Evolutionary conservation across 2,113 vertebrate genomes (phyloP).

Genomic region (Carassius gibelio): DNA sequence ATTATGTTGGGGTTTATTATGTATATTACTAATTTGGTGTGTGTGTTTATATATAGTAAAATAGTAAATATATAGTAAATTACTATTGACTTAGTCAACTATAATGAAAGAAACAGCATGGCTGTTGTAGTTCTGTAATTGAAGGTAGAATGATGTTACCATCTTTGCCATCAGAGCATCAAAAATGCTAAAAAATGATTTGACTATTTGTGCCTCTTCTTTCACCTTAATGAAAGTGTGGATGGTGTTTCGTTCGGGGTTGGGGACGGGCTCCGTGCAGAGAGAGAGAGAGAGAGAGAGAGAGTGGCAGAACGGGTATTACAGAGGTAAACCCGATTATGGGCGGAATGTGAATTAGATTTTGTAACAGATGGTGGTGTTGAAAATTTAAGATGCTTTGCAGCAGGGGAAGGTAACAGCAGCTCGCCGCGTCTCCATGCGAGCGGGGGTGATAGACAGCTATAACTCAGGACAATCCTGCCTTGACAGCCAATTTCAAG

Average conservation of each 20-base stretch:
- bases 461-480: conserved; percentile 97
- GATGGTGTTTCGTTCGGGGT: conserved; percentile 36
- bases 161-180: conserved; percentile 4
- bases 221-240: conserved; percentile 41
- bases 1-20: not conserved
- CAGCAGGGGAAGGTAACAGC: conserved; percentile 83
- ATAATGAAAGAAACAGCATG: not conserved
- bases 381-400: conserved; percentile 95
- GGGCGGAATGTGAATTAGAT: conserved; percentile 95
- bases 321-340: conserved; percentile 97
- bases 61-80: not conserved
- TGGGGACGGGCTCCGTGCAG: conserved; percentile 20
- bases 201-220: not conserved
- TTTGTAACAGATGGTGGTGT: conserved; percentile 97
- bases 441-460: conserved; percentile 86
- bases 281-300: conserved; percentile 64
- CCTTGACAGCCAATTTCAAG: conserved; percentile 99
- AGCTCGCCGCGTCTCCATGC: conserved; percentile 74
- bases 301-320: conserved; percentile 87
- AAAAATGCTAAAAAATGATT: conserved; percentile 19
- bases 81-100: not conserved
- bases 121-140: not conserved
- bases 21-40: not conserved
- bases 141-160: not conserved
- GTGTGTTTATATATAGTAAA: not conserved